Evolutionary conservation across 1,140 invertebrate genomes (phyloP).

Genomic region (Plutomurus gul): DNA sequence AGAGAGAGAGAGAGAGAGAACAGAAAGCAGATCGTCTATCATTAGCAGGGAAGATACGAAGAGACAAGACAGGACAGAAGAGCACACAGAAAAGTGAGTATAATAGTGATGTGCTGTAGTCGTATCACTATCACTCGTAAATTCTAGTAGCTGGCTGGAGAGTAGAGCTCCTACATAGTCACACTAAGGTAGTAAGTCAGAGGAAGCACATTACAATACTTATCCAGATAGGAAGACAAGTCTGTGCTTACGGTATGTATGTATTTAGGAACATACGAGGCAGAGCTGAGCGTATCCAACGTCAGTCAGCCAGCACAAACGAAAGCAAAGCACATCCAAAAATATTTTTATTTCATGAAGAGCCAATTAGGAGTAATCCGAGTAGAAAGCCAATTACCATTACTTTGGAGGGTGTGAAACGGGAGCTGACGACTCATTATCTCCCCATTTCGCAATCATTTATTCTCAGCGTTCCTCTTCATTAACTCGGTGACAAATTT

Average conservation of each 20-base stretch:
- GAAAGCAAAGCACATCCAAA: constrained; percentile 37
- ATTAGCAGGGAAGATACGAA: constrained; percentile 25
- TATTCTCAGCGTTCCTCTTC: constrained; percentile 55
- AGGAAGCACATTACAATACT: too few relatives aligned
- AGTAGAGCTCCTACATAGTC: too few relatives aligned
- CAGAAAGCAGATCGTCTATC: constrained; percentile 46
- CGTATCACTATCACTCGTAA: not conserved
- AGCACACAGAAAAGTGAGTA: not conserved
- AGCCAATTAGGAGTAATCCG: constrained; percentile 55
- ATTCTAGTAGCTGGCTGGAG: not conserved
- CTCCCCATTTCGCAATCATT: constrained; percentile 55
- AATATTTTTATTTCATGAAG: constrained; percentile 54
- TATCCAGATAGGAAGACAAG: too few relatives aligned
- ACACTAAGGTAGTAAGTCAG: too few relatives aligned
- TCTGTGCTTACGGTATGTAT: too few relatives aligned
- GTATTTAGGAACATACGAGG: too few relatives aligned
- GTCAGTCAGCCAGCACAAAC: too few relatives aligned
- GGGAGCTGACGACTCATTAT: constrained; percentile 54
- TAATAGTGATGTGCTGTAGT: not conserved
- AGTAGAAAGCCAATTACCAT: constrained; percentile 54
- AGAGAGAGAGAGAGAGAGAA: not conserved
- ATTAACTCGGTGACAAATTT: constrained; percentile 55
- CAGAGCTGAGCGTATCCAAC: too few relatives aligned
- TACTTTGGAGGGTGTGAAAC: constrained; percentile 53
- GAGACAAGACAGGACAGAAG: constrained; percentile 2